Percentiles rank a stretch among this genome's conserved stretches.
These are phyloP conservation scores for Sinocyclocheilus maitianheensis DNA, from an alignment of 2,113 vertebrate genomes.

Conservation along the genomic window DNA sequence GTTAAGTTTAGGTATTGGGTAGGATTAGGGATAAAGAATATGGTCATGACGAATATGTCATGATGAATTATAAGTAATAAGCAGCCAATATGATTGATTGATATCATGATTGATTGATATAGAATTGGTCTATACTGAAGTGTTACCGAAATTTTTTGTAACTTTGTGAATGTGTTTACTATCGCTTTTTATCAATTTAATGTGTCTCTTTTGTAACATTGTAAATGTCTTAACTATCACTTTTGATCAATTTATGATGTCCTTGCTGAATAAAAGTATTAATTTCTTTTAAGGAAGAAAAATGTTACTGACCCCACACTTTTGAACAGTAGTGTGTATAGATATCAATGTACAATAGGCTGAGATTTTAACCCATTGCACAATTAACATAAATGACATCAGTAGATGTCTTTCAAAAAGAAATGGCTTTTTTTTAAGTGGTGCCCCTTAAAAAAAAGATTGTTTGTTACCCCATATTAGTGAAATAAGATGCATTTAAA, in stretches of 20 bases:
- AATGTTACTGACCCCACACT: neutral
- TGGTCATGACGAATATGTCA: no score
- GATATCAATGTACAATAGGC: neutral
- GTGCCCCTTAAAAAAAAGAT: neutral
- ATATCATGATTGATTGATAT: no score
- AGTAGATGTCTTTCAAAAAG: neutral
- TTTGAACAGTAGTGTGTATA: neutral
- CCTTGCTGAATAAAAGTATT: neutral
- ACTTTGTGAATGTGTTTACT: no score
- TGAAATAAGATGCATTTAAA: neutral
- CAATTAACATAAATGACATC: neutral
- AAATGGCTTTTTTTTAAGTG: neutral
- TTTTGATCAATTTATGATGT: neutral
- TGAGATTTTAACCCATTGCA: neutral
- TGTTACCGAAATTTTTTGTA: no score
- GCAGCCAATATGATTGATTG: no score
- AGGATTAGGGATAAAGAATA: no score
- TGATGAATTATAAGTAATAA: no score
- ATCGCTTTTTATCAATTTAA: no score
- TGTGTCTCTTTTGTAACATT: neutral
- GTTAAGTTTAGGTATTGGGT: no score
- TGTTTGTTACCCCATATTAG: neutral
- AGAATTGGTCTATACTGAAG: no score
- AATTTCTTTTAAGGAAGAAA: neutral
- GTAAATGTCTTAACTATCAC: neutral